phyloP scores from a whole-genome alignment of 2,113 vertebrate genomes.

The Chloebia gouldiae region DNA sequence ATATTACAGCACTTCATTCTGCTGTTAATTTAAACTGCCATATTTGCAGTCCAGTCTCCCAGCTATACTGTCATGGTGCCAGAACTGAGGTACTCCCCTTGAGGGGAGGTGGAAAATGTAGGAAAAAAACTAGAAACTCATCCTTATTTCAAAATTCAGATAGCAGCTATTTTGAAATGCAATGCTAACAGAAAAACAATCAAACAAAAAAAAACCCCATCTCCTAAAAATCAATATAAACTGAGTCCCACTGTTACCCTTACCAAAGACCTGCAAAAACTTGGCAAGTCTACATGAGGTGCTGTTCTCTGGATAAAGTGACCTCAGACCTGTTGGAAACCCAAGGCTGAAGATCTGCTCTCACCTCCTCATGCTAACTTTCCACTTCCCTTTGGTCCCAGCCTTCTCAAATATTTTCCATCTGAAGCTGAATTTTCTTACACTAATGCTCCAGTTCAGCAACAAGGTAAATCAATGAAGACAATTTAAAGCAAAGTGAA shows the following conservation, averaged over 20 bases:
- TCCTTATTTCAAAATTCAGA: neutral
- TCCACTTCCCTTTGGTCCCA: neutral
- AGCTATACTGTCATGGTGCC: neutral
- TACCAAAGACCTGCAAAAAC: neutral
- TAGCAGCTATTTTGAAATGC: neutral
- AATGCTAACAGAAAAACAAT: neutral
- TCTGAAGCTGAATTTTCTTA: neutral
- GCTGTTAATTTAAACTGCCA: neutral
- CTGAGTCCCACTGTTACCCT: neutral
- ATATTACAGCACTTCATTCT: neutral
- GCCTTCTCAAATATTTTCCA: neutral
- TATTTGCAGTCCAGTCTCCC: neutral
- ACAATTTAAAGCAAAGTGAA: neutral
- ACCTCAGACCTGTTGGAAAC: neutral
- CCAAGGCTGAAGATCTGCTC: neutral
- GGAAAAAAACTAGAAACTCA: rapidly evolving
- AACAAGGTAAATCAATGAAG: neutral
- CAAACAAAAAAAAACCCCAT: neutral
- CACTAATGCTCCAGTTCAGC: neutral
- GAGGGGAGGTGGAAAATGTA: neutral
- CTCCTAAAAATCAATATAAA: neutral
- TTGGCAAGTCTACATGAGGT: neutral
- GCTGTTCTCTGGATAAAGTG: neutral
- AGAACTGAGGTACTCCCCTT: neutral
- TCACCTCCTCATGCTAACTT: neutral